Conservation (phyloP, 2,797 vertebrate species). For the Microctenopoma stevenorrisi region DNA sequence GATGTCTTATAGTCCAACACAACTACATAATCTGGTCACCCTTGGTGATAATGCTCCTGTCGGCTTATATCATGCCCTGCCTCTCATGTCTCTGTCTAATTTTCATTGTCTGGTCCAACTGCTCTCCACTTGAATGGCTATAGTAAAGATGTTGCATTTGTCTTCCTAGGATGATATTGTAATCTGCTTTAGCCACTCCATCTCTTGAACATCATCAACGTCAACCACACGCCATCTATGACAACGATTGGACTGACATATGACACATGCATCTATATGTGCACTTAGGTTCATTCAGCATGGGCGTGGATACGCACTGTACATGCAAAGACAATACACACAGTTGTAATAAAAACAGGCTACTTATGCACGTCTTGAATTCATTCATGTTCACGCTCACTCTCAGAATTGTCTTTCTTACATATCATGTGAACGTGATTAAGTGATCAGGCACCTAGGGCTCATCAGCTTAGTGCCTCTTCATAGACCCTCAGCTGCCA, state of each 20-base stretch:
- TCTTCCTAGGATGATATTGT: conserved; percentile 57
- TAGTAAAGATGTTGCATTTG: conserved; percentile 37
- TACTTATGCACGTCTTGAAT: neutral
- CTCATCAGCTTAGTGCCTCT: conserved; percentile 72
- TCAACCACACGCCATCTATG: conserved; percentile 9
- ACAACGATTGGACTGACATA: conserved; percentile 27
- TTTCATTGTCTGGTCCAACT: conserved; percentile 59
- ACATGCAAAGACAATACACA: neutral
- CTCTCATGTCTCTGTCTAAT: conserved; percentile 59
- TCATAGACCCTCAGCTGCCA: conserved; percentile 59
- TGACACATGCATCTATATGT: neutral
- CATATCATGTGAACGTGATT: conserved; percentile 33
- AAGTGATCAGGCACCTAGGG: conserved; percentile 62
- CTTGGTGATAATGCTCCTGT: conserved; percentile 32
- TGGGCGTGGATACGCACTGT: neutral
- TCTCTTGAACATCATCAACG: conserved; percentile 37
- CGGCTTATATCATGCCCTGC: conserved; percentile 43
- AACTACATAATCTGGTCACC: conserved; percentile 46
- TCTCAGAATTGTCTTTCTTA: conserved; percentile 11
- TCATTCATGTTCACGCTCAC: conserved; percentile 8
- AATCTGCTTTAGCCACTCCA: conserved; percentile 42
- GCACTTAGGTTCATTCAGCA: neutral
- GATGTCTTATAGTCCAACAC: conserved; percentile 22
- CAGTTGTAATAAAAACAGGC: neutral
- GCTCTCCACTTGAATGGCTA: conserved; percentile 51